These are phyloP conservation scores for Neoaliturus tenellus DNA, from an alignment of 2,888 invertebrate genomes.

Conservation along the genomic window DNA sequence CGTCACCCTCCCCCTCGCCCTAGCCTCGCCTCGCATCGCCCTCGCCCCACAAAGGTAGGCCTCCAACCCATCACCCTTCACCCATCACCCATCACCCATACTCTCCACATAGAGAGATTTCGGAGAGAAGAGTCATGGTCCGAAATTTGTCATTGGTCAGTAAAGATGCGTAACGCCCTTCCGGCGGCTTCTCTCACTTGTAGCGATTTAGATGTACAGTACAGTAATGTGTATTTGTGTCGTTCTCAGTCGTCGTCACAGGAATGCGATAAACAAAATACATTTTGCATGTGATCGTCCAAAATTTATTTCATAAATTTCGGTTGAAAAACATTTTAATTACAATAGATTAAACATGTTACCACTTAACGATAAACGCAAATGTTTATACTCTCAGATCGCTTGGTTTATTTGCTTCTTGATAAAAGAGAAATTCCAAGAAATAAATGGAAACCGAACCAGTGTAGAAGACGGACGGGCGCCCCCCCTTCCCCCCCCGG, in stretches of 20 bases:
- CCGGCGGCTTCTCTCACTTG: background rate
- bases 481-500: background rate
- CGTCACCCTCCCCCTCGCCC: background rate
- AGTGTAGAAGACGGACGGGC: background rate
- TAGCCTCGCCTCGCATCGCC: background rate
- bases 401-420: too few relatives aligned
- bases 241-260: too few relatives aligned
- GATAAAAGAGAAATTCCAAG: background rate
- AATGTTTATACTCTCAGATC: too few relatives aligned
- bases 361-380: too few relatives aligned
- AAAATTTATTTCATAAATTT: too few relatives aligned
- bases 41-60: background rate
- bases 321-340: too few relatives aligned
- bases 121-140: conserved; percentile 30
- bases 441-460: background rate
- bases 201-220: too few relatives aligned
- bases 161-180: conserved; percentile 5
- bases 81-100: background rate
- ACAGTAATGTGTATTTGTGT: too few relatives aligned
- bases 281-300: too few relatives aligned
- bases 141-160: conserved; percentile 24
- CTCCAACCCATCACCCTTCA: background rate
- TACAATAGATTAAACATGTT: too few relatives aligned
- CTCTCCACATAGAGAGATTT: background rate
- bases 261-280: too few relatives aligned